phyloP scores from a whole-genome alignment of 2,797 vertebrate species.

The Peromyscus eremicus region DNA sequence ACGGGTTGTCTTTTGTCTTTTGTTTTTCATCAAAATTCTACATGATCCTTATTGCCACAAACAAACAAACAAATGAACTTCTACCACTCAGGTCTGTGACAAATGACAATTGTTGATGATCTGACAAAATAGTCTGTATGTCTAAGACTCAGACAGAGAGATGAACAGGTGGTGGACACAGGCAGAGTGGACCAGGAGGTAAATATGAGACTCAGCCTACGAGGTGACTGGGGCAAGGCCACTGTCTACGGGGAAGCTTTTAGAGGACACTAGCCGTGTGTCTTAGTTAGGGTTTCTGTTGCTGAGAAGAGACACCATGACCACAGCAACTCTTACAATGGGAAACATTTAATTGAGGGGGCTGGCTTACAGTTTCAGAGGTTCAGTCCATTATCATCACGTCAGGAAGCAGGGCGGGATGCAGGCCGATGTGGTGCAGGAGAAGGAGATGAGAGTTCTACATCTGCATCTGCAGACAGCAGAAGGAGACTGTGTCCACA shows the following conservation, averaged over 20 bases:
- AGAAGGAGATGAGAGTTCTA: not conserved
- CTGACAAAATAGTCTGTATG: slow-evolving; percentile 26
- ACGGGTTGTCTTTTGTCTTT: slow-evolving; percentile 17
- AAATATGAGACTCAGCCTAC: not conserved
- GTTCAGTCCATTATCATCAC: not conserved
- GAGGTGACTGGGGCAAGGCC: not conserved
- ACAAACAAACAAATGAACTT: not conserved
- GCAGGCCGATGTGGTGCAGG: not conserved
- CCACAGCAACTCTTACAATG: not conserved
- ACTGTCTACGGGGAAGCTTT: not conserved
- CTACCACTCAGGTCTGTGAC: not conserved
- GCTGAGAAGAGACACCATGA: not conserved
- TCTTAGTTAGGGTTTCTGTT: not conserved
- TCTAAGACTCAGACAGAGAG: slow-evolving; percentile 38
- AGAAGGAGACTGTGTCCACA: not conserved
- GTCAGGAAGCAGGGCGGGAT: rapidly evolving
- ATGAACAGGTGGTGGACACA: not conserved
- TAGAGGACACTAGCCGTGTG: not conserved
- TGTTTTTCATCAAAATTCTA: slow-evolving; percentile 22
- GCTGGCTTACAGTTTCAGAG: not conserved
- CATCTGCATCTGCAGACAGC: not conserved
- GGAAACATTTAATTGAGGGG: not conserved
- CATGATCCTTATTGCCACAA: slow-evolving; percentile 39
- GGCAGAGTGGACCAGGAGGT: not conserved
- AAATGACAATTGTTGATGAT: slow-evolving; percentile 54